A percentile compares a stretch with the other conserved stretches of the same genome.
These are phyloP conservation scores for Nylanderia fulva DNA, from an alignment of 1,140 invertebrate species.

Conservation along the genomic window DNA sequence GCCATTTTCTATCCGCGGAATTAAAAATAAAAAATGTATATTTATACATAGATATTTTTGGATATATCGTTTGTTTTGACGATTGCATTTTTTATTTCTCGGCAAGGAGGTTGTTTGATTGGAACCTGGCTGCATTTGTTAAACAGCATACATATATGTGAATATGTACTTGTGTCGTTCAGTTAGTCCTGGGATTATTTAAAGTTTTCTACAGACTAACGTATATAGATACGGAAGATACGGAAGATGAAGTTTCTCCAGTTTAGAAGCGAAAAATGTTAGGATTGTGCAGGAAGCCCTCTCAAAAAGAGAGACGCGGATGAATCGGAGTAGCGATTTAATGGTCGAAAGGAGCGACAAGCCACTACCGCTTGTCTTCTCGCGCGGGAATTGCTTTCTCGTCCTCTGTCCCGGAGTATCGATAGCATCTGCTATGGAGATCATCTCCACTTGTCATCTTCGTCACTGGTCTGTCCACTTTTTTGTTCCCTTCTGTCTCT, in stretches of 20 bases:
- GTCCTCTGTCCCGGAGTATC: not conserved
- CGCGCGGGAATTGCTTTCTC: slow-evolving; percentile 48
- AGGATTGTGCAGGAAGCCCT: not conserved
- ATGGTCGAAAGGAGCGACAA: slow-evolving; percentile 40
- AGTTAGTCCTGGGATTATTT: not conserved
- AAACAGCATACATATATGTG: not conserved
- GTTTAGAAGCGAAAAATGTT: slow-evolving; percentile 12
- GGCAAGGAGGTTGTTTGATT: not conserved
- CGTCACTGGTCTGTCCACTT: slow-evolving; percentile 38
- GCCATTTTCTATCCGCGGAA: not conserved
- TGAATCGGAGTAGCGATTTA: slow-evolving; percentile 32
- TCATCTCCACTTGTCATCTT: slow-evolving; percentile 48
- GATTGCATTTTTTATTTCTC: not conserved
- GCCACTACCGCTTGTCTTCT: slow-evolving; percentile 25
- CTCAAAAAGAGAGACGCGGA: slow-evolving; percentile 50
- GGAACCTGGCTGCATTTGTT: not conserved
- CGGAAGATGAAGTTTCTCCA: slow-evolving; percentile 12
- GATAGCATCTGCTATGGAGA: slow-evolving; percentile 27
- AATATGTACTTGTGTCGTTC: not conserved
- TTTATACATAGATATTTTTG: not conserved
- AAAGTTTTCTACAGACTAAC: slow-evolving; percentile 10
- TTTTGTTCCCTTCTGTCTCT: slow-evolving; percentile 6
- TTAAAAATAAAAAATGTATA: not conserved
- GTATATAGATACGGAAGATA: not conserved
- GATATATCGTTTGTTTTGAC: not conserved